Base-by-base conservation (phyloP, 2,888 invertebrate species). In the Galeopsomyia nigrocyanea region DNA sequence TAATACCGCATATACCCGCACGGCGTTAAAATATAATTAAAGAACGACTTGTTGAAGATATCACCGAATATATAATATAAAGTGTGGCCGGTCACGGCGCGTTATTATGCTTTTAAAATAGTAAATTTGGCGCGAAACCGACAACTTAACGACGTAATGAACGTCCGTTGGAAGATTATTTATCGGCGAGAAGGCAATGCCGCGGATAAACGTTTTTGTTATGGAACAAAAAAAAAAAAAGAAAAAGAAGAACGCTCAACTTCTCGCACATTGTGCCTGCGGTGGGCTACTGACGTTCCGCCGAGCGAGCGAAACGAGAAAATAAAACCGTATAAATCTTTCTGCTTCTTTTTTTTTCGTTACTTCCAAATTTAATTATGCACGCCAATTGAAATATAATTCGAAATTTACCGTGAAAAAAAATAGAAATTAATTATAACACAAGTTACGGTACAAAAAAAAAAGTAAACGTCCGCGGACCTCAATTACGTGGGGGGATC, bases 141-240 rank as follows among this genome's bases (percentile, higher is more conserved):
- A 78, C 83, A 82, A 83, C 78, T 83, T 84, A 83, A 84, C 82
- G 82, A 82, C 79, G 82, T 82, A 83, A 83, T 82, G 83, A 84
- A 81, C 81, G 82, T 83, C 83, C 80, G 83, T 80, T 81, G 80
- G 79, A 79, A 82, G 81, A 82, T 84, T 83, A 84, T 84, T 84
- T 83, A 84, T 84, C 78, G 80, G 76, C 75, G 77, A 77, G 55
- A 53, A 51, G 31, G 26, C 50, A n/a, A n/a, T n/a, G 56, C 51
- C 39, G 13, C 39, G 39, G 39, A 39, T 3, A 39, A 39, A 10
- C 39, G 39, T 7, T 5, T 26, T 26, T 39, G 39, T 39, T 10
- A 7, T 5, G 39, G 39, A 39, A 10, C 10, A 7, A 39, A 75
- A 71, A 78, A 75, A 68, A 76, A 71, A 71, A 74, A 68, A 47